Conservation (phyloP, 2,797 vertebrate genomes). For the Onychomys torridus region DNA sequence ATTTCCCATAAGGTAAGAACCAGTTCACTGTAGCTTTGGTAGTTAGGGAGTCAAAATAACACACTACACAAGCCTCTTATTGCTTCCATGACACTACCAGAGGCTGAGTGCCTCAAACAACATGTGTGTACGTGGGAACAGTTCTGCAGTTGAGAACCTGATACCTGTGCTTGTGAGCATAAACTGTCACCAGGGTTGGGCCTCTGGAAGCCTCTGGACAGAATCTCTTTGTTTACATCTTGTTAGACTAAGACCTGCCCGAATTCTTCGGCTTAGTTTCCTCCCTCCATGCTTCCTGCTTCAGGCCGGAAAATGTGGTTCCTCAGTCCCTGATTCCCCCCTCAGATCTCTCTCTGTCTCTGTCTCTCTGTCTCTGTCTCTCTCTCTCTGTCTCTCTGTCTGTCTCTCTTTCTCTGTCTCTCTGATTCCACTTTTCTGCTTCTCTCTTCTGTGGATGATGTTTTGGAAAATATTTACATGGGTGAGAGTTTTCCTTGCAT, state of each 20-base stretch:
- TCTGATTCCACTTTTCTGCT: background rate
- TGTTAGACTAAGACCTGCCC: background rate
- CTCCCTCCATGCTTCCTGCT: background rate
- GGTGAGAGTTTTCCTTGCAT: background rate
- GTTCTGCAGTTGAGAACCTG: conserved; percentile 3
- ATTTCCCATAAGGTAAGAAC: background rate
- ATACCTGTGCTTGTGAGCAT: background rate
- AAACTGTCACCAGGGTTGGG: background rate
- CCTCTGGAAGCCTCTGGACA: background rate
- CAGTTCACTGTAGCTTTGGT: background rate
- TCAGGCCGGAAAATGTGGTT: background rate
- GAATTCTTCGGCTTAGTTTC: background rate
- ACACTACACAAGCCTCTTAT: background rate
- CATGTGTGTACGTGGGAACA: background rate
- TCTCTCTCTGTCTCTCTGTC: too few species aligned
- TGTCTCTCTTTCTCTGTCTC: too few species aligned
- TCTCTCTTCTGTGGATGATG: background rate
- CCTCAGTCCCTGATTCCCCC: background rate
- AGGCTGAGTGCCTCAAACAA: background rate
- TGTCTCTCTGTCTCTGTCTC: too few species aligned
- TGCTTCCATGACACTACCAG: background rate
- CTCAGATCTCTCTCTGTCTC: too few species aligned
- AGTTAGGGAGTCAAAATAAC: background rate
- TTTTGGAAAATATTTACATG: background rate
- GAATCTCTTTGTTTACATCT: conserved; percentile 9